Conservation (phyloP, 2,888 invertebrate species). For the Eledone cirrhosa region DNA sequence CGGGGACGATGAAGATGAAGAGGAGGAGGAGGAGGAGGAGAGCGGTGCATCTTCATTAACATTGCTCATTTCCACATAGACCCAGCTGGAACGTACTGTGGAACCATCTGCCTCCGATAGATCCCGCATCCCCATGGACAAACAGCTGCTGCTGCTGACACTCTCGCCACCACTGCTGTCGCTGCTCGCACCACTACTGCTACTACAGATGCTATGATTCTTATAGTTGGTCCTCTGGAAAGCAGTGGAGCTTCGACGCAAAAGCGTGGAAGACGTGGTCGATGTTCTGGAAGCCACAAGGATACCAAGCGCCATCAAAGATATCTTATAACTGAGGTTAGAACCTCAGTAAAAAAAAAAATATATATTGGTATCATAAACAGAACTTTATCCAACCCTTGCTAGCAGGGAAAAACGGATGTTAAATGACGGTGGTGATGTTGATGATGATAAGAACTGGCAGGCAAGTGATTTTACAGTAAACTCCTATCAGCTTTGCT, state of each 20-base stretch:
- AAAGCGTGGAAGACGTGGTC: slow-evolving; percentile 20
- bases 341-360: too few relatives aligned
- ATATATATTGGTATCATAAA: too few relatives aligned
- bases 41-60: background rate
- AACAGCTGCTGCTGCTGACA: background rate
- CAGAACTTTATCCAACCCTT: too few relatives aligned
- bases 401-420: too few relatives aligned
- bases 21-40: background rate
- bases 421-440: too few relatives aligned
- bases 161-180: background rate
- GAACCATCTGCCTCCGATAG: slow-evolving; percentile 21
- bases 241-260: slow-evolving; percentile 16
- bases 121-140: slow-evolving; percentile 13
- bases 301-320: slow-evolving; percentile 21
- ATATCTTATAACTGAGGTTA: too few relatives aligned
- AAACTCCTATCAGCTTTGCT: too few relatives aligned
- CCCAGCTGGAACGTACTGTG: slow-evolving; percentile 41
- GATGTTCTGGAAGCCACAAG: slow-evolving; percentile 22
- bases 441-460: too few relatives aligned
- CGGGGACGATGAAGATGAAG: too few relatives aligned
- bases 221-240: slow-evolving; percentile 14
- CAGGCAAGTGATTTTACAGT: too few relatives aligned
- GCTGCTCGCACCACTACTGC: background rate
- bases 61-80: slow-evolving; percentile 40
- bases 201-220: slow-evolving; percentile 10